Base-by-base conservation (phyloP, 2,113 vertebrate species). In the Elgaria multicarinata region DNA sequence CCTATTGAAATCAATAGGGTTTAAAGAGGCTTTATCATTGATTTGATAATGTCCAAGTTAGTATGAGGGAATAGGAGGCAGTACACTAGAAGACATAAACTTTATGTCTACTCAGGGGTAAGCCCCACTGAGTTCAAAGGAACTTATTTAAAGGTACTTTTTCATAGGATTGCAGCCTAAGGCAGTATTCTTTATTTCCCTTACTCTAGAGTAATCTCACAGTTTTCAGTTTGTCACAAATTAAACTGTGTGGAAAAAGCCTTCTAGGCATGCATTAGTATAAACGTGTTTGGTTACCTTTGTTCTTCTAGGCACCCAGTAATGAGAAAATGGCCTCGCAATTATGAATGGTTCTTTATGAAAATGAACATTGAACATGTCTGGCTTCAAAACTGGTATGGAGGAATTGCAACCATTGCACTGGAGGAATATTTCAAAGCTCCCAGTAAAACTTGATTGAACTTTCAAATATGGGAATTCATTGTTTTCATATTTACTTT, bases 341-440 rank as follows among this genome's bases (percentile, higher is more conserved):
- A 94, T 92, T 96, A 97, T 24, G 96, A 97, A 39, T 98, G 97
- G 96, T 97, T 98, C 93, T 97, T 98, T 90, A 98, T 98, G 97
- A 98, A 97, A 96, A 97, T 98, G 97, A 96, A 93, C 81, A 90
- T 97, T 92, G 95, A 97, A 50, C 92, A 97, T 1, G 81, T 98
- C 85, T 97, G 96, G 97, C 95, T 98, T 86, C 97, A 97, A 88
- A 97, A 92, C 79, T 98, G 97, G 96, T 97, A 97, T 87, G 97
- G 97, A 92, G 97, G 96, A 67, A 82, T 95, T 69, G 86, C 93
- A 6, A 66, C 92, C 46, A 89, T 98, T 92, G 86, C 93, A 83
- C 92, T 91, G 88, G 97, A 98, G 87, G 97, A 98, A 16, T 98
- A 98, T 95, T 97, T 97, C 94, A 97, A 95, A 97, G 97, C 95